Base-by-base conservation (phyloP, 2,888 invertebrate species). In the Apocheima hispidaria region DNA sequence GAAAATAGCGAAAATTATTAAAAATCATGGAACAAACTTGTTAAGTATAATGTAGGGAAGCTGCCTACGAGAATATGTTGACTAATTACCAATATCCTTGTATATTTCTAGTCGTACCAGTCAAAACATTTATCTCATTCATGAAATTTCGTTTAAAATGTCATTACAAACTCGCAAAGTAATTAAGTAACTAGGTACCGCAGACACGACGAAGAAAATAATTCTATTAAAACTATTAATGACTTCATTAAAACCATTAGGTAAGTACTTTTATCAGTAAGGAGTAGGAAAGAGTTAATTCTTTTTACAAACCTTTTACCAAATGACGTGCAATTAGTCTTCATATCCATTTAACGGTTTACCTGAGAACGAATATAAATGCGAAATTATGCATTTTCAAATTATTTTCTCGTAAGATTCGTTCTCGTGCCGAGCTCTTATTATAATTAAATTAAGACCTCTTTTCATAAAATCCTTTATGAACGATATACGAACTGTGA, bases 241-340 rank as follows among this genome's bases (percentile, higher is more conserved):
- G 18, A 18, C 1, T n/a, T 38, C 10, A 10, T 38, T 18, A 41
- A 41, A 6, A 41, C 21, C 2, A 41, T 41, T 41, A 41, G 21
- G 41, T 41, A 26, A 44, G 16, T 26, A 26, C n/a, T 10, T 20
- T 20, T 10, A 20, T 10, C 7, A n/a, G 35, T 38, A 18, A 41
- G 5, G 21, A 21, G 41, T 14, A 26, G n/a, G n/a, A 21, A 41
- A 21, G 9, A 38, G n/a, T 41, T 41, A 38, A 20, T 20, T 38
- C 18, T 21, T 12, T 23, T 23, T 21, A 50, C 33, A 12, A 38
- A 16, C 36, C 51, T 14, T 44, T 58, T 18, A 28, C 38, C 52
- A 46, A 52, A 58, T 46, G 51, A 46, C 18, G 26, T 14, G 18
- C 5, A n/a, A n/a, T 57, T 57, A 50, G 50, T 23, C 41, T 21